Evolutionary conservation across 1,140 invertebrate species (phyloP).

Genomic region (Diorhabda sublineata): DNA sequence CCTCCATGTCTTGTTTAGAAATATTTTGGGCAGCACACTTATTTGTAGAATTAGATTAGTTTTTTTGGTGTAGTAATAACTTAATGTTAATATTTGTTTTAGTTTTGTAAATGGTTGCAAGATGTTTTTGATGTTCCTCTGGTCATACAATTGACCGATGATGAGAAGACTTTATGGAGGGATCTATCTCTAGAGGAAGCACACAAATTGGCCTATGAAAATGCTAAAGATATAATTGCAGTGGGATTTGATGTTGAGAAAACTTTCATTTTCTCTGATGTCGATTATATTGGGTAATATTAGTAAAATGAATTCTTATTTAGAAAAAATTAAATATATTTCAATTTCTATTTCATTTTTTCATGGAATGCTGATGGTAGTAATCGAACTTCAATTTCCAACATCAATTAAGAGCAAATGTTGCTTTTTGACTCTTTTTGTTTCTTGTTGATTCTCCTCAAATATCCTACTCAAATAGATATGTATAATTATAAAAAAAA

Average conservation of each 20-base stretch:
- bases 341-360: not conserved
- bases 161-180: constrained; percentile 98
- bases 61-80: too few species aligned
- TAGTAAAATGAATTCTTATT: not conserved
- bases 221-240: constrained; percentile 98
- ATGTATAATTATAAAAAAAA: too few species aligned
- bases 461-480: too few species aligned
- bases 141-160: constrained; percentile 95
- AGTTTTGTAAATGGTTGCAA: constrained; percentile 90
- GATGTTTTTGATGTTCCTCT: constrained; percentile 96
- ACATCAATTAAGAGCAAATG: too few species aligned
- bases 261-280: constrained; percentile 96
- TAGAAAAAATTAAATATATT: not conserved
- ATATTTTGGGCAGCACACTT: too few species aligned
- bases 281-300: constrained; percentile 87
- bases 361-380: not conserved
- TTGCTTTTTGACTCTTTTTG: too few species aligned
- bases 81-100: not conserved
- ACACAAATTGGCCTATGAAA: constrained; percentile 79
- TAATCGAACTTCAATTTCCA: too few species aligned
- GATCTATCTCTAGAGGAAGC: constrained; percentile 89
- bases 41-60: too few species aligned
- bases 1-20: too few species aligned
- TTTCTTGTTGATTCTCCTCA: too few species aligned
- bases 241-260: constrained; percentile 94